Evolutionary conservation across 2,797 vertebrate genomes (phyloP).

Genomic region (Distichodus sexfasciatus): DNA sequence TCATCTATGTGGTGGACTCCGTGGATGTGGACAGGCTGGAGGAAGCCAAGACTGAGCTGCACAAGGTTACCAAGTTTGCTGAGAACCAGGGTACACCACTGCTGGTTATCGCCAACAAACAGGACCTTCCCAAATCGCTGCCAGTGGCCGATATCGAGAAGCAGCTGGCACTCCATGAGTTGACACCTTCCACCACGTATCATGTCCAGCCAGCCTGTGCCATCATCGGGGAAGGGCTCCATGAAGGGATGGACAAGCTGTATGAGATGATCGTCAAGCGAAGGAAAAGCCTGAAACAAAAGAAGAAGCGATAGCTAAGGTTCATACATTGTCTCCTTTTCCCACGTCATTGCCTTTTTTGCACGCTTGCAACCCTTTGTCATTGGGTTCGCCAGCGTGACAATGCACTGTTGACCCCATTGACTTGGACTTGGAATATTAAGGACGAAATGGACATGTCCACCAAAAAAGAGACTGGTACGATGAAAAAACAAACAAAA

Average conservation of each 20-base stretch:
- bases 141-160: slow-evolving; percentile 91
- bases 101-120: slow-evolving; percentile 97
- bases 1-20: slow-evolving; percentile 98
- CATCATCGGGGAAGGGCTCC: slow-evolving; percentile 95
- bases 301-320: slow-evolving; percentile 84
- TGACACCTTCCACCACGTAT: slow-evolving; percentile 90
- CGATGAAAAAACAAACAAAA: slow-evolving; percentile 35
- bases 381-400: slow-evolving; percentile 23
- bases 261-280: slow-evolving; percentile 97
- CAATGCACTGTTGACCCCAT: slow-evolving; percentile 50
- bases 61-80: slow-evolving; percentile 93
- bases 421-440: slow-evolving; percentile 30
- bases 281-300: slow-evolving; percentile 91
- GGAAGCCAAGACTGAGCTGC: slow-evolving; percentile 93
- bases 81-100: slow-evolving; percentile 96
- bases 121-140: slow-evolving; percentile 93
- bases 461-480: slow-evolving; percentile 30
- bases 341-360: slow-evolving; percentile 20
- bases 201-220: slow-evolving; percentile 96
- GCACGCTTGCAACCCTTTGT: slow-evolving; percentile 17
- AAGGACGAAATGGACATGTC: slow-evolving; percentile 38
- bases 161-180: slow-evolving; percentile 90
- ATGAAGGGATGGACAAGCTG: slow-evolving; percentile 96
- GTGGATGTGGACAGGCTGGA: slow-evolving; percentile 93
- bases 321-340: neutral